These are phyloP conservation scores for Typhlichthys subterraneus DNA, from an alignment of 2,797 vertebrate genomes.

Conservation along the genomic window DNA sequence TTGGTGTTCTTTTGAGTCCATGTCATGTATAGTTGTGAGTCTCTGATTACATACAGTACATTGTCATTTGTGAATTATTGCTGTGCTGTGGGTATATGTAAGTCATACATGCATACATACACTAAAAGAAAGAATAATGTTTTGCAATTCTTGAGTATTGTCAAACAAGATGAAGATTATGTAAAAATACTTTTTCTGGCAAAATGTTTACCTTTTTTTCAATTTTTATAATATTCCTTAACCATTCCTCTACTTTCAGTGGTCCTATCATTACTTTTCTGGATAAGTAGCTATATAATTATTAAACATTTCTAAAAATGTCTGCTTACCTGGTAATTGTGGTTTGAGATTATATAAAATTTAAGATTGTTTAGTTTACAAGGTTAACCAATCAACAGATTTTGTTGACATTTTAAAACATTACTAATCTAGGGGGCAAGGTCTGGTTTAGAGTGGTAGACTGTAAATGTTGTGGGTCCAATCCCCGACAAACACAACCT, in stretches of 20 bases:
- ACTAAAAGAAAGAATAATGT: conserved; percentile 46
- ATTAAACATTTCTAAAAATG: too few species aligned
- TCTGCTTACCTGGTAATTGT: too few species aligned
- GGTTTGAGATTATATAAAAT: too few species aligned
- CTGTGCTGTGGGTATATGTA: conserved; percentile 48
- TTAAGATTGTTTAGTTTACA: too few species aligned
- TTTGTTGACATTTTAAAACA: too few species aligned
- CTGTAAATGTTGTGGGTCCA: too few species aligned
- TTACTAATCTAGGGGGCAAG: too few species aligned
- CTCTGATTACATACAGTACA: conserved; percentile 54
- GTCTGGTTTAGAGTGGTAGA: too few species aligned
- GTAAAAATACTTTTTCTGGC: conserved; percentile 64
- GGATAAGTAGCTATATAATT: background rate
- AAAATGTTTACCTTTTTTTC: conserved; percentile 65
- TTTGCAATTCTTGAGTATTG: conserved; percentile 66
- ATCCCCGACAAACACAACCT: too few species aligned
- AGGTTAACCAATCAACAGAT: too few species aligned
- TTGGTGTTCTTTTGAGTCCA: conserved; percentile 47
- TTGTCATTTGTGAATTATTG: conserved; percentile 57
- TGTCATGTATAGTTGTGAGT: conserved; percentile 50
- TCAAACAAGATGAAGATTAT: conserved; percentile 44
- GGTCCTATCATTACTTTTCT: conserved; percentile 51
- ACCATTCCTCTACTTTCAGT: conserved; percentile 48
- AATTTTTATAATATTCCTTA: conserved; percentile 73
- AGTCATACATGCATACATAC: conserved; percentile 29